Evolutionary conservation across 1,140 invertebrate genomes (phyloP).

Genomic region (Mizuhopecten yessoensis): DNA sequence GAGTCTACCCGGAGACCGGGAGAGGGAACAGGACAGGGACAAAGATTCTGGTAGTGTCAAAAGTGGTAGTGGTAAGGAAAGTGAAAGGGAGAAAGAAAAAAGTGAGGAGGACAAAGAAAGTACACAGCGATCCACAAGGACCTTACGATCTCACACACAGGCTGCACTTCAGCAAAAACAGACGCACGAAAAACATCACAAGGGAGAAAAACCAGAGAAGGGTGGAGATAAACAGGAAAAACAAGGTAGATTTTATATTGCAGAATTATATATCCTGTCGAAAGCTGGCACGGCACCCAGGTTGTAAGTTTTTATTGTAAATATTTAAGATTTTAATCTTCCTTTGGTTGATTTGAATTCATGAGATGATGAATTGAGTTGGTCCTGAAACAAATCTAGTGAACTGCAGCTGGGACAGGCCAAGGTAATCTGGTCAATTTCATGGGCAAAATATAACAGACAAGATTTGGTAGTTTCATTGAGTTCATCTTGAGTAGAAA

Average conservation of each 20-base stretch:
- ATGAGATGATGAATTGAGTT: no score
- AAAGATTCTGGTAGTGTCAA: conserved; percentile 62
- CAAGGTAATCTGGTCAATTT: no score
- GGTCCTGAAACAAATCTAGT: no score
- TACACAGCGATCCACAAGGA: conserved; percentile 71
- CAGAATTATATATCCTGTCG: no score
- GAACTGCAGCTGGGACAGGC: no score
- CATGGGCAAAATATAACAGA: no score
- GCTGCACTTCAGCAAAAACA: conserved; percentile 69
- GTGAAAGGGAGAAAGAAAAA: conserved; percentile 84
- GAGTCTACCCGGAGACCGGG: conserved; percentile 53
- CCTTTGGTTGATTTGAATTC: no score
- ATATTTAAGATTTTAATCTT: no score
- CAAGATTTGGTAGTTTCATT: no score
- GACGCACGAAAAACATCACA: conserved; percentile 68
- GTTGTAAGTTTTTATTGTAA: no score
- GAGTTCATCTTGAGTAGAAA: no score
- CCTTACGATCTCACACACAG: conserved; percentile 79
- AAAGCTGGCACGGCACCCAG: no score
- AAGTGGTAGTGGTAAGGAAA: conserved; percentile 79
- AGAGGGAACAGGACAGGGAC: conserved; percentile 53
- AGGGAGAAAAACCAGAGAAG: conserved; percentile 49
- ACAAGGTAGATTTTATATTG: conserved; percentile 45
- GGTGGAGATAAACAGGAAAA: conserved; percentile 47
- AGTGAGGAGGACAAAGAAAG: conserved; percentile 70